Conservation (phyloP, 2,113 vertebrate genomes). For the Ovibos moschatus region DNA sequence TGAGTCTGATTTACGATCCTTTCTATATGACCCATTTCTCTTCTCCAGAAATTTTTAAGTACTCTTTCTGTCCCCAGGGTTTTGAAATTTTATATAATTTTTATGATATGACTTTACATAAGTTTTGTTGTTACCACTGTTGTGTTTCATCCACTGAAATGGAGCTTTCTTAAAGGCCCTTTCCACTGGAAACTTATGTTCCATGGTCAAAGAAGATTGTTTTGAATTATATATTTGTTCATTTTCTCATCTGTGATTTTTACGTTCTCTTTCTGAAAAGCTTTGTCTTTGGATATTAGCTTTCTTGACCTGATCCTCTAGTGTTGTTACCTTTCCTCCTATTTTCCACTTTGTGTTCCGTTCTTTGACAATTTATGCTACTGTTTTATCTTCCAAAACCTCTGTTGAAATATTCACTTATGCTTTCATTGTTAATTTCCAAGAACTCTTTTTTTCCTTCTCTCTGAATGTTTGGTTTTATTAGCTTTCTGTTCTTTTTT, state of each 20-base stretch:
- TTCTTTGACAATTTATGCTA: neutral
- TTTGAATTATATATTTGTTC: neutral
- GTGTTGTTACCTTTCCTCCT: neutral
- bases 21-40: neutral
- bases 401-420: neutral
- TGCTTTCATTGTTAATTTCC: neutral
- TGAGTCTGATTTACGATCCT: neutral
- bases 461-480: neutral
- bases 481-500: neutral
- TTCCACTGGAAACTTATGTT: neutral
- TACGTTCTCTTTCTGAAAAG: neutral
- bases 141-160: neutral
- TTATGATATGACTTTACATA: neutral
- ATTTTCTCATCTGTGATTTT: neutral
- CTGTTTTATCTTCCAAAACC: neutral
- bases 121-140: neutral
- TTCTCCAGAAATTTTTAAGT: neutral
- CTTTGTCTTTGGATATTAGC: neutral
- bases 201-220: neutral
- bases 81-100: neutral
- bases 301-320: neutral
- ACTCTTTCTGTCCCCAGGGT: neutral
- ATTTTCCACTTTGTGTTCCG: neutral
- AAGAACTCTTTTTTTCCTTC: neutral
- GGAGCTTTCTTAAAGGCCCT: neutral